Base-by-base conservation (phyloP, 1,140 invertebrate genomes). In the Trichogramma pretiosum region DNA sequence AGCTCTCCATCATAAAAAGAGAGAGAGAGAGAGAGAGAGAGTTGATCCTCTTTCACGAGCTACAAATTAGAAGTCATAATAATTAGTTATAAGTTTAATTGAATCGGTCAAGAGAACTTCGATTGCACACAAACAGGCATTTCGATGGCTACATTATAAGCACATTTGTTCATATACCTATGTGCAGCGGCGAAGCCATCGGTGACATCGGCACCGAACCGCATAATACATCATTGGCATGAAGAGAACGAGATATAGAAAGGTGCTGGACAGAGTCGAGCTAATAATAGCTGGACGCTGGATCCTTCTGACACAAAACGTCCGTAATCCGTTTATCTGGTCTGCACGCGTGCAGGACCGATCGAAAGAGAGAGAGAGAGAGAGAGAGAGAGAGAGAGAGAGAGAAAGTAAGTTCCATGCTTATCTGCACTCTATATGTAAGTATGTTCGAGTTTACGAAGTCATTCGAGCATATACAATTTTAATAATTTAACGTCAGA, bases 281-380 rank as follows among this genome's bases (percentile, higher is more conserved):
- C 38, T 21, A 38, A 23, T 11, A 45, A 39, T 26, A 32, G 14
- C n/a, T 38, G 33, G 38, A 47, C 30, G 23, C 56, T 61, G 67
- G 65, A 68, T 69, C 64, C 64, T 58, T 61, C 65, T 65, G 67
- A 67, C 63, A 65, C 65, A 65, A 63, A 67, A 61, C 64, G 61
- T 46, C 57, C 63, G 60, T 64, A 66, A 65, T 66, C 61, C 61
- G 68, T 69, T 70, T 70, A 71, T 70, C 68, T 68, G 63, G 65
- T 67, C 62, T 64, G 62, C 55, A 66, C 61, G 47, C 61, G 62
- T 28, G n/a, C n/a, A n/a, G n/a, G n/a, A n/a, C 26, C 14, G 26
- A n/a, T 10, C 14, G 26, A 13, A 21, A 41, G 14, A 22, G 8
- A 24, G 14, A 24, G 22, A 24, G 16, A 35, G 3, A 3, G 22